Evolutionary conservation across 2,888 invertebrate species (phyloP).

Genomic region (Ophonus ardosiacus): DNA sequence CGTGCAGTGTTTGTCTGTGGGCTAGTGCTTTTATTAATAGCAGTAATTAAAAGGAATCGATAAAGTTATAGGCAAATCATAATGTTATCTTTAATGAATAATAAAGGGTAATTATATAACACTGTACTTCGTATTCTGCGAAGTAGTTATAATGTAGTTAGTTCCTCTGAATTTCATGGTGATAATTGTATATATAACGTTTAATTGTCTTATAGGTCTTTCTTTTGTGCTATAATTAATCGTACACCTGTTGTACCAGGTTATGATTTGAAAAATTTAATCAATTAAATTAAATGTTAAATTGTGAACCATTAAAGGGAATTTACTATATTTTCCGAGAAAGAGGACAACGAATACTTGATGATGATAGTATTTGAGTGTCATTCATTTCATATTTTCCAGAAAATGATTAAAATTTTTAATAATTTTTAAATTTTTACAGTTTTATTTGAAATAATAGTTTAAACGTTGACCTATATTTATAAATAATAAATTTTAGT

Average conservation of each 20-base stretch:
- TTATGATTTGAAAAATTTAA: neutral
- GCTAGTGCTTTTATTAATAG: slow-evolving; percentile 25
- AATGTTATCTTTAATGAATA: neutral
- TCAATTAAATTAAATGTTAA: neutral
- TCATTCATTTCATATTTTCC: too few relatives aligned
- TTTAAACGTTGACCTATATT: too few relatives aligned
- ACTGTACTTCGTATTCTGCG: neutral
- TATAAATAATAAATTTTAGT: too few relatives aligned
- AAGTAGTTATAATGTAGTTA: neutral
- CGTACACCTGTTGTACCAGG: neutral
- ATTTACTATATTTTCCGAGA: neutral
- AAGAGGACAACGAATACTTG: neutral
- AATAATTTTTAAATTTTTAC: too few relatives aligned
- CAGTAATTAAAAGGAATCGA: slow-evolving; percentile 32
- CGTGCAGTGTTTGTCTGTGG: neutral
- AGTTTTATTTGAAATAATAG: too few relatives aligned
- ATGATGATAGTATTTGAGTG: neutral
- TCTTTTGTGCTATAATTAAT: neutral
- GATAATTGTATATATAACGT: neutral
- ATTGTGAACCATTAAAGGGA: neutral
- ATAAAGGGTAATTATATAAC: neutral
- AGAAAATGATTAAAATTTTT: too few relatives aligned
- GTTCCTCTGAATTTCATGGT: neutral
- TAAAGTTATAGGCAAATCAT: neutral
- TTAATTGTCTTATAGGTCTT: neutral